Base-by-base conservation (phyloP, 2,113 vertebrate species). In the Camelus dromedarius region DNA sequence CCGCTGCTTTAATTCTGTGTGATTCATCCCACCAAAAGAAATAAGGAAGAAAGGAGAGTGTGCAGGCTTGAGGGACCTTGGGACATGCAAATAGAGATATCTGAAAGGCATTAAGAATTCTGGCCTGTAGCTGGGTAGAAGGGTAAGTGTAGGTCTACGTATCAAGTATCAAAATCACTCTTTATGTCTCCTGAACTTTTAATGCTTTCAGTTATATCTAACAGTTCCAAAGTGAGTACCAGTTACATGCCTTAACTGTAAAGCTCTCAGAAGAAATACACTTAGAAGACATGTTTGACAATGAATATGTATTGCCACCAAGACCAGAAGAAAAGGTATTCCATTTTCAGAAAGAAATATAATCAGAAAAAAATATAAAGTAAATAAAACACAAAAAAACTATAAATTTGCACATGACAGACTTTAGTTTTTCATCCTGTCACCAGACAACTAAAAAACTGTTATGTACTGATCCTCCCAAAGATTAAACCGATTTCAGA, bases 201-300 rank as follows among this genome's bases (percentile, higher is more conserved):
- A 85, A 77, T 42, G 60, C 62, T 87, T 96, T 95, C 42, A 58
- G 32, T 84, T 93, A 86, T 76, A 77, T 50, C 67, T 77, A 93
- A 75, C 7, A 93, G n/a, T 22, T 86, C n/a, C 28, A 93, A 80
- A 93, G 22, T 93, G 42, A 93, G 54, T 54, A 75, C 26, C 35
- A 62, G 67, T 69, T n/a, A 80, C 32, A 84, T 35, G 28, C n/a
- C 56, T 85, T 79, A 77, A 95, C 13, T 38, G 26, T 69, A 95
- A 94, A 95, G 30, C 52, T 66, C 69, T 83, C 42, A 60, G 42
- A 3, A 91, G 79, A 84, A 73, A 70, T 79, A 92, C 73, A 93
- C 20, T 52, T 85, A 85, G n/a, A 83, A 64, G 46, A 95, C 20
- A 76, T 11, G 56, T 58, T 54, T 82, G 19, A 93, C n/a, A 80